A percentile compares a stretch with the other conserved stretches of the same genome.
phyloP scores from a whole-genome alignment of 2,888 invertebrate species.

The Amphipoea oculea region DNA sequence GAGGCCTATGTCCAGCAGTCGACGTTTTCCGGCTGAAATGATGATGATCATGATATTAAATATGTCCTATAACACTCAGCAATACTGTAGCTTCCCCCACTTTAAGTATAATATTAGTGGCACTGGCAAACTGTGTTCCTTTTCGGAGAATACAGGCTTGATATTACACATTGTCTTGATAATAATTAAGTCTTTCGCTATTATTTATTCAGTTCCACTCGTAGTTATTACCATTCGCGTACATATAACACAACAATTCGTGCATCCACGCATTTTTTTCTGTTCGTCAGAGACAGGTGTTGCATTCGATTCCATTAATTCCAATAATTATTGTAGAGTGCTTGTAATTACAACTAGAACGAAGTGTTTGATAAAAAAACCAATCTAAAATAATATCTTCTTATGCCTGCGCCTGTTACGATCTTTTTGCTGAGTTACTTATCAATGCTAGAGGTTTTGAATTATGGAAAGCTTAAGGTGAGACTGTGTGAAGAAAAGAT shows the following conservation, averaged over 20 bases:
- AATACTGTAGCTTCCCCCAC: background rate
- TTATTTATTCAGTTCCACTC: constrained; percentile 27
- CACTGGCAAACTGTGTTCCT: background rate
- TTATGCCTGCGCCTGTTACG: constrained; percentile 6
- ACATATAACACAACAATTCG: constrained; percentile 36
- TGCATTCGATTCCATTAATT: constrained; percentile 56
- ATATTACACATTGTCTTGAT: background rate
- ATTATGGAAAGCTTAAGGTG: constrained; percentile 33
- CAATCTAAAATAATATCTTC: constrained; percentile 24
- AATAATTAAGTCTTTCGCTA: constrained; percentile 1
- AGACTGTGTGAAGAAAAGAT: constrained; percentile 15
- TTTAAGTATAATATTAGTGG: background rate
- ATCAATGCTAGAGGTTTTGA: constrained; percentile 22
- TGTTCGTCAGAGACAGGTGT: constrained; percentile 47
- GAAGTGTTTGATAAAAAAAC: constrained; percentile 46
- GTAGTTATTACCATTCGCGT: constrained; percentile 31
- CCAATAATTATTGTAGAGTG: constrained; percentile 54
- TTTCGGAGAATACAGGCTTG: background rate
- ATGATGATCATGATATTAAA: too few relatives aligned
- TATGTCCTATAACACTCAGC: background rate
- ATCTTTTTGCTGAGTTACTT: constrained; percentile 30
- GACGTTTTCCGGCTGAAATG: too few relatives aligned
- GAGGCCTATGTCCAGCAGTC: too few relatives aligned
- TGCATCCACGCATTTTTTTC: constrained; percentile 45
- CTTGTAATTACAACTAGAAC: constrained; percentile 44